These are phyloP conservation scores for Neoarius graeffei DNA, from an alignment of 2,113 vertebrate genomes.

Conservation along the genomic window DNA sequence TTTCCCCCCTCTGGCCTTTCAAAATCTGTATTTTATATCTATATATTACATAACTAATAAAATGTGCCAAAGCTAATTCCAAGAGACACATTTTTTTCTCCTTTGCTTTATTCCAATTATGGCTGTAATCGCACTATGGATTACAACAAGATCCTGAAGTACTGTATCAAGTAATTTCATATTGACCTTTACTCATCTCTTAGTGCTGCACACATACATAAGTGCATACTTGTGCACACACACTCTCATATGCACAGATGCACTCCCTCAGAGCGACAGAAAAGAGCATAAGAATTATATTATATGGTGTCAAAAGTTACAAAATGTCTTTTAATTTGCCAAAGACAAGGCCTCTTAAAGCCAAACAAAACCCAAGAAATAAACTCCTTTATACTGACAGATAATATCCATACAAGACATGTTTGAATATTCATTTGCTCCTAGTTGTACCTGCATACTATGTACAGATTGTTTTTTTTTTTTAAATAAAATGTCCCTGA, in stretches of 20 bases:
- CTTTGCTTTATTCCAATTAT: slow-evolving; percentile 31
- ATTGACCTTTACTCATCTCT: slow-evolving; percentile 41
- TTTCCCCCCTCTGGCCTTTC: neutral
- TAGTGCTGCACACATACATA: slow-evolving; percentile 5
- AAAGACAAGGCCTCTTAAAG: no score
- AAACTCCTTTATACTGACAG: no score
- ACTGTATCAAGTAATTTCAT: slow-evolving; percentile 42
- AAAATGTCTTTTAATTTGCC: no score
- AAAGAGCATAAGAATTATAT: slow-evolving; percentile 26
- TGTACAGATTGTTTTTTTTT: no score
- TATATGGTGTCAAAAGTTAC: slow-evolving; percentile 11
- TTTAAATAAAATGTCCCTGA: no score
- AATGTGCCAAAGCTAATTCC: slow-evolving; percentile 24
- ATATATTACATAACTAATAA: slow-evolving; percentile 12
- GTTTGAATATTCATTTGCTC: no score
- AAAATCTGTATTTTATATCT: neutral
- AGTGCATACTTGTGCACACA: neutral
- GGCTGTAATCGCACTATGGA: slow-evolving; percentile 18
- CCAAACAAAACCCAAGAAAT: no score
- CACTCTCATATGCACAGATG: neutral
- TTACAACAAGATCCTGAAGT: slow-evolving; percentile 43
- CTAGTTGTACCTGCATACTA: no score
- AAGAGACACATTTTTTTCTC: slow-evolving; percentile 20
- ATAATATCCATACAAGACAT: no score
- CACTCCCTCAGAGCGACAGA: neutral